A percentile compares a stretch with the other conserved stretches of the same genome.
Evolutionary conservation across 2,888 invertebrate species (phyloP).

Genomic region (Agonum fuliginosum): DNA sequence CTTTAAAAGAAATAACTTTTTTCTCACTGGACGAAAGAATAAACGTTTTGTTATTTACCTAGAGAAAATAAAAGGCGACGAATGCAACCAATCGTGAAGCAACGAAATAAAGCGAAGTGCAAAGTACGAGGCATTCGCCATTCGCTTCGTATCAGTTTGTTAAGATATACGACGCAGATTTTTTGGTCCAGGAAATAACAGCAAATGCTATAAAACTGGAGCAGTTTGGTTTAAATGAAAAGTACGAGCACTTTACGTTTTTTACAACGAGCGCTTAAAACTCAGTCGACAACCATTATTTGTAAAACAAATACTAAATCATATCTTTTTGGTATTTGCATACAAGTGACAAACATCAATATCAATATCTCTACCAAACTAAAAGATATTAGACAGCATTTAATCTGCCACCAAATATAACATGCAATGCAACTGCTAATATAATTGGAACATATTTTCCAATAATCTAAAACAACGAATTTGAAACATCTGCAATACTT

Average conservation of each 20-base stretch:
- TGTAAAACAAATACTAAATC: too few species aligned
- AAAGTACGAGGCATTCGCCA: conserved; percentile 28
- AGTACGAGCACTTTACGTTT: conserved; percentile 11
- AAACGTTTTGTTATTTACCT: conserved; percentile 30
- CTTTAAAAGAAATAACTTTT: conserved; percentile 24
- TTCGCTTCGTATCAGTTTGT: conserved; percentile 33
- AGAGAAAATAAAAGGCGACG: background rate
- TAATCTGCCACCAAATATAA: too few species aligned
- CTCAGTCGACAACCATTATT: background rate
- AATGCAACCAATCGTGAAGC: conserved; percentile 26
- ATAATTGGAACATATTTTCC: too few species aligned
- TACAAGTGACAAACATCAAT: too few species aligned
- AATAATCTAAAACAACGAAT: too few species aligned
- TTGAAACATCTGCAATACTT: too few species aligned
- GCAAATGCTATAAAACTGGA: conserved; percentile 24
- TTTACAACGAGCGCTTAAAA: background rate
- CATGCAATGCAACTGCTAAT: too few species aligned
- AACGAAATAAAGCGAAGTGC: conserved; percentile 36
- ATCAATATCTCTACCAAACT: too few species aligned
- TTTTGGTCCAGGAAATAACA: conserved; percentile 24
- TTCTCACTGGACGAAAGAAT: conserved; percentile 27
- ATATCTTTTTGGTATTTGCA: too few species aligned
- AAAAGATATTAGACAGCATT: too few species aligned
- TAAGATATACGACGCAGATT: conserved; percentile 36
- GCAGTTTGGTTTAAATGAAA: conserved; percentile 33